Evolutionary conservation across 92 coral and sea anemone species (phyloP), one percentile per base, ranked within the genome.

Genomic region (Porites rus): DNA sequence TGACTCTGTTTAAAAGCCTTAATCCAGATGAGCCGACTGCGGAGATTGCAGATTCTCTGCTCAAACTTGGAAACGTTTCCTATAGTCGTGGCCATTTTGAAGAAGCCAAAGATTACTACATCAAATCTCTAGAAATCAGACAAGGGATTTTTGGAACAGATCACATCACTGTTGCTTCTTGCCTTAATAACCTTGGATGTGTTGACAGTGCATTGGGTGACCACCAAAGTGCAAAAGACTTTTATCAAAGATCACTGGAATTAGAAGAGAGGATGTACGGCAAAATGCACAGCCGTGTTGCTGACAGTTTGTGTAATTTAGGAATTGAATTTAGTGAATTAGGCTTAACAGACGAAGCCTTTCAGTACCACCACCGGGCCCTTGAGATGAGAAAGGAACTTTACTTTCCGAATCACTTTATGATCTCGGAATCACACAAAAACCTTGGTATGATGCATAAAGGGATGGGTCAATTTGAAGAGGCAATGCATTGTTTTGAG

Each of bases 341-440:
- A 43, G 59, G 31, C 22, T 38, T 17, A 77, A 77, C 56, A 3
- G 52, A n/a, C 4, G 18, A 25, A 5, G 70, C 82, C 9, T 6
- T 62, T 38, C n/a, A 77, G 10, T 18, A 62, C 70, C 72, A 38
- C 56, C n/a, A 62, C 38, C 25, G 64, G n/a, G 82, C 82, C 18
- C 43, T 77, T 62, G 70, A 77, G 64, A 61, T 77, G 82, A 43
- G 82, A 18, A 61, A 77, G 28, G 58, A 62, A 43, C 82, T 77
- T 0, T 77, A 77, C 70, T 24, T 28, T 21, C 65, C 83, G 3
- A 56, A 69, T 11, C 88, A 85, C 38, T 6, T 76, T 25, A 24
- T 63, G 38, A 75, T 89, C 28, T 86, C 88, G 1, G 84, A 75
- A 19, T 83, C 81, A 3, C 58, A 82, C 53, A 82, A 69, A 51